phyloP scores from a whole-genome alignment of 2,797 vertebrate species.

The Tangara arthus region DNA sequence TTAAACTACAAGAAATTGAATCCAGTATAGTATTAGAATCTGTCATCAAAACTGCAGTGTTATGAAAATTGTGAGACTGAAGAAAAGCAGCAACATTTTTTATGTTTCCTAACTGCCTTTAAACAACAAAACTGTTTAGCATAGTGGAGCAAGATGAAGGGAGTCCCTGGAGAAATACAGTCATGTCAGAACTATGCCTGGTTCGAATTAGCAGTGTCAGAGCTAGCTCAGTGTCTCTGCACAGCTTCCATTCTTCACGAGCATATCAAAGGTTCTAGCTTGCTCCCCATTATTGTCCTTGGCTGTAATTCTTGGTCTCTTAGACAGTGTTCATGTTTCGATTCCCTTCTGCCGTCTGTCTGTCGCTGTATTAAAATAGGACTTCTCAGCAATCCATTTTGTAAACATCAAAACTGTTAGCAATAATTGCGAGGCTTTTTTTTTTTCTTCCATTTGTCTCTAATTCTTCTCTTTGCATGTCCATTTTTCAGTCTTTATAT shows the following conservation, averaged over 20 bases:
- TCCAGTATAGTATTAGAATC: rapidly evolving
- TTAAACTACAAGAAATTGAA: background rate
- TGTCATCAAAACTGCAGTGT: background rate
- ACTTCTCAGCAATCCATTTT: background rate
- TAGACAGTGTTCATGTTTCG: background rate
- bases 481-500: background rate
- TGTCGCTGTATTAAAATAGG: background rate
- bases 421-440: background rate
- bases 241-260: background rate
- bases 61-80: background rate
- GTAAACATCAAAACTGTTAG: background rate
- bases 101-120: conserved; percentile 7
- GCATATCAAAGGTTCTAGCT: background rate
- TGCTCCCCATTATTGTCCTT: background rate
- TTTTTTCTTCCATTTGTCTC: background rate
- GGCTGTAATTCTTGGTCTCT: background rate
- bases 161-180: background rate
- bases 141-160: background rate
- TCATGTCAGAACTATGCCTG: conserved; percentile 12
- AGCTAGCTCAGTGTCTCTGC: background rate
- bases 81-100: background rate
- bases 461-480: background rate
- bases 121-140: background rate
- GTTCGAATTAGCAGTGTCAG: background rate
- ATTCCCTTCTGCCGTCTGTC: background rate